phyloP scores from a whole-genome alignment of 2,888 invertebrate species.

The Dorcus parallelipipedus region DNA sequence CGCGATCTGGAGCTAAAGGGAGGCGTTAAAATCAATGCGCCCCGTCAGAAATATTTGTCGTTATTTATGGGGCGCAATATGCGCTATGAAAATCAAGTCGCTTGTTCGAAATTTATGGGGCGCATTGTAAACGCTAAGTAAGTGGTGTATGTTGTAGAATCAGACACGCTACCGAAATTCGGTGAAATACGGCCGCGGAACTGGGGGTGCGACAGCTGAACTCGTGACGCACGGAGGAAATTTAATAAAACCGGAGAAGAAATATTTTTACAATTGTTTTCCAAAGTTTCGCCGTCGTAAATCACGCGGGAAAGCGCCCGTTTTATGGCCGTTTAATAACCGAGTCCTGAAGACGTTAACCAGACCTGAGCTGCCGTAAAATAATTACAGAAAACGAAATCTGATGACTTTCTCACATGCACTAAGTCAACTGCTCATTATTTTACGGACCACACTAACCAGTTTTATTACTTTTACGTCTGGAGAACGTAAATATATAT shows the following conservation, averaged over 20 bases:
- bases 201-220: not conserved
- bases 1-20: no score
- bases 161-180: no score
- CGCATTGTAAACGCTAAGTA: no score
- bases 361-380: slow-evolving; percentile 15
- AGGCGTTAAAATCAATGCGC: no score
- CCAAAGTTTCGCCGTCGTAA: slow-evolving; percentile 21
- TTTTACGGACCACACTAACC: not conserved
- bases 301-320: slow-evolving; percentile 26
- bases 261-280: slow-evolving; percentile 30
- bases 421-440: not conserved
- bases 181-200: not conserved
- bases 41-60: no score
- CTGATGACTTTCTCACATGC: slow-evolving; percentile 1
- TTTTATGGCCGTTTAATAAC: slow-evolving; percentile 31
- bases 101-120: no score
- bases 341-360: slow-evolving; percentile 3
- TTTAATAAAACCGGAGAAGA: slow-evolving; percentile 18
- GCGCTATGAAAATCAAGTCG: no score
- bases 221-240: slow-evolving; percentile 4
- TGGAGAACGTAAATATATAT: not conserved
- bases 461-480: slow-evolving; percentile 2
- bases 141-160: no score
- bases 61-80: no score
- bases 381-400: no score